Evolutionary conservation across 37 sponge, comb jelly and placozoan genomes (phyloP), one percentile per base, ranked within the genome.

Genomic region (Tethya wilhelma): DNA sequence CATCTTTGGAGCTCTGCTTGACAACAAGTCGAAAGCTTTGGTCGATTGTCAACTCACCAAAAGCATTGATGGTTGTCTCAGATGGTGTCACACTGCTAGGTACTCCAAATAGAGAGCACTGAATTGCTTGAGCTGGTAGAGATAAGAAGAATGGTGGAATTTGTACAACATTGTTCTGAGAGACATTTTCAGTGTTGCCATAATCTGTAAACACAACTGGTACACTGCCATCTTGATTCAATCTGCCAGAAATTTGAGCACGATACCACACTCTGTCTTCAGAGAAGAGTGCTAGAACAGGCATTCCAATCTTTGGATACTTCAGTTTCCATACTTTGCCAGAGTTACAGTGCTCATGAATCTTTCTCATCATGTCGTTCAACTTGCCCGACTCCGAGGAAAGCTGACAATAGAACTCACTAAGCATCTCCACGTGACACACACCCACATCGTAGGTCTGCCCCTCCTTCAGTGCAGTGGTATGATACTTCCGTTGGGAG

Each of bases 261-360:
- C 94, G 74, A 43, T 94, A 90, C 94, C 94, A 94, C 38, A 30
- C 33, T 23, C 63, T 41, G 46, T 94, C 91, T 8, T 30, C 84
- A 23, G 88, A 79, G 59, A 66, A 94, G 40, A 69, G 53, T 17
- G 94, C 94, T 2, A 87, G 20, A 12, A 89, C 80, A 1, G 87
- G 81, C 20, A 36, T 59, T 2, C 73, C 77, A 20, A 57, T 34
- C 38, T 22, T 25, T 25, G 79, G 79, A 0, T 55, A 71, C 5
- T 56, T 19, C n/a, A 69, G 38, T 38, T 62, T 36, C 44, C 17
- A 22, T 4, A 73, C 71, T 19, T 20, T 73, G 7, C 79, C 37
- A 20, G 85, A 88, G 58, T 30, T 9, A 44, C 56, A 76, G 56
- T 85, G 56, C 0, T 12, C 44, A 4, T 67, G 62, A 22, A 89